Evolutionary conservation across 2,113 vertebrate genomes (phyloP).

Genomic region (Mustela lutreola): DNA sequence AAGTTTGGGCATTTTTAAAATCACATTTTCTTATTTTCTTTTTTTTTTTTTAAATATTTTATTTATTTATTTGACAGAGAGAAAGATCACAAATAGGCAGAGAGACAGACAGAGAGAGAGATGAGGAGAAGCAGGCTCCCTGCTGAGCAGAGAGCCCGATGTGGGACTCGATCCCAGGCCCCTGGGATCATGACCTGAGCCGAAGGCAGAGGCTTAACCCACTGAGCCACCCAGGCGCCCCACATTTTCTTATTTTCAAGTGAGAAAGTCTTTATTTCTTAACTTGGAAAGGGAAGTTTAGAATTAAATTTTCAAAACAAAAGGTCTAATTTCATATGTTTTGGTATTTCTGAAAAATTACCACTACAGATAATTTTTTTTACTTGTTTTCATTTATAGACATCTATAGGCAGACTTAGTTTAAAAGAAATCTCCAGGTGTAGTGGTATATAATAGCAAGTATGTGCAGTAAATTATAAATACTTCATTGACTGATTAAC

Average conservation of each 20-base stretch:
- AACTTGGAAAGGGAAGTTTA: slow-evolving; percentile 1
- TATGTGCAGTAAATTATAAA: background rate
- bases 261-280: background rate
- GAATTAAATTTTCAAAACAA: slow-evolving; percentile 52
- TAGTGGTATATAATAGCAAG: background rate
- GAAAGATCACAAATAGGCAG: too few relatives aligned
- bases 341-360: slow-evolving; percentile 58
- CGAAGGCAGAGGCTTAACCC: too few relatives aligned
- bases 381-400: background rate
- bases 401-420: background rate
- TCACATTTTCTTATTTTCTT: slow-evolving; percentile 32
- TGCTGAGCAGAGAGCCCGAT: too few relatives aligned
- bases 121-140: too few relatives aligned
- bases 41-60: too few relatives aligned
- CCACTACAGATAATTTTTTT: background rate
- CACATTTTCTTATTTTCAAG: slow-evolving; percentile 35
- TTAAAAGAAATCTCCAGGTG: slow-evolving; percentile 5
- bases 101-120: too few relatives aligned
- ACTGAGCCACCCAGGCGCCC: too few relatives aligned
- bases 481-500: slow-evolving; percentile 48
- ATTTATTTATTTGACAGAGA: too few relatives aligned
- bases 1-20: background rate
- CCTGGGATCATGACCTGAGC: too few relatives aligned
- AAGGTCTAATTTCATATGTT: slow-evolving; percentile 19
- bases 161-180: too few relatives aligned